phyloP scores from a whole-genome alignment of 2,797 vertebrate genomes.

The Chloroceryle amazona region DNA sequence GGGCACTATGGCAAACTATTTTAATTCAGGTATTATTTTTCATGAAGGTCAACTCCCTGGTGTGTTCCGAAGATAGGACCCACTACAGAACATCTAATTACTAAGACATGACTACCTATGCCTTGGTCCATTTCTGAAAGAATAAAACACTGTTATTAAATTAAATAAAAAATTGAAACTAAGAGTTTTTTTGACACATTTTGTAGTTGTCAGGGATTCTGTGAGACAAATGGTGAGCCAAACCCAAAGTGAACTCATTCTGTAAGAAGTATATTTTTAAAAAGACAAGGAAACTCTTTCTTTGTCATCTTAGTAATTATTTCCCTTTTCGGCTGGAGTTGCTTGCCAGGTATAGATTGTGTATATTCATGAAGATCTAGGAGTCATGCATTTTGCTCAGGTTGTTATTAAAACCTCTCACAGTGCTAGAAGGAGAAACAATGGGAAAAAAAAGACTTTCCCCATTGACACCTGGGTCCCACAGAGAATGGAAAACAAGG shows the following conservation, averaged over 20 bases:
- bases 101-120: background rate
- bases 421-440: background rate
- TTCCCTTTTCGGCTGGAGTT: background rate
- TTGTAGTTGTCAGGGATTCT: background rate
- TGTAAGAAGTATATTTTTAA: background rate
- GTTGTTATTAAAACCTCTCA: background rate
- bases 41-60: background rate
- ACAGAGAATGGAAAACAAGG: background rate
- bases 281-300: background rate
- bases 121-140: background rate
- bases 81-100: background rate
- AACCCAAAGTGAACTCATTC: background rate
- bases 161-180: background rate
- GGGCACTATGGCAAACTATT: background rate
- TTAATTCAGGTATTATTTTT: background rate
- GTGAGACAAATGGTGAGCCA: background rate
- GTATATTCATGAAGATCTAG: background rate
- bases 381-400: background rate
- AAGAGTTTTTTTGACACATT: background rate
- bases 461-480: fast-evolving
- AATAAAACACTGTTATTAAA: background rate
- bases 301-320: background rate
- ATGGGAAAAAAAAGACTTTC: background rate
- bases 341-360: background rate
- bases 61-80: background rate